These are phyloP conservation scores for Drosophila pseudotalamancana DNA, from an alignment of 2,888 invertebrate species.

Conservation along the genomic window DNA sequence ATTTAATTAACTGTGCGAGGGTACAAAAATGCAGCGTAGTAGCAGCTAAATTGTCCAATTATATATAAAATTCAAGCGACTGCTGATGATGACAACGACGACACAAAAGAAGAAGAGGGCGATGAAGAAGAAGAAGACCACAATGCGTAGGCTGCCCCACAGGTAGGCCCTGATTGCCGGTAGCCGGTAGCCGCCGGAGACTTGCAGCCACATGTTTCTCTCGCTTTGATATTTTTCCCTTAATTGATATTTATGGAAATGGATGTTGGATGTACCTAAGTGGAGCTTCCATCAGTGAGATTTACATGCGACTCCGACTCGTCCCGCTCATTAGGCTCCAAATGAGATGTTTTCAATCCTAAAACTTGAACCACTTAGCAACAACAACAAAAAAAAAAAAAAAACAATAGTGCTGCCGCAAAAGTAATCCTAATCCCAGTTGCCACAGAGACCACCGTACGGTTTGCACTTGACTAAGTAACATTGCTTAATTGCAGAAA, in stretches of 20 bases:
- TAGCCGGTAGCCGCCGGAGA: slow-evolving; percentile 12
- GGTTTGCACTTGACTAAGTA: slow-evolving; percentile 53
- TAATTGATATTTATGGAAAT: slow-evolving; percentile 78
- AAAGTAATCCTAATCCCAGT: slow-evolving; percentile 49
- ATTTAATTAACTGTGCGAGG: slow-evolving; percentile 49
- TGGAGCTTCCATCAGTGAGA: slow-evolving; percentile 62
- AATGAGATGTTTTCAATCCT: slow-evolving; percentile 8
- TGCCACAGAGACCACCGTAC: slow-evolving; percentile 38
- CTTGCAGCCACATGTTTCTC: slow-evolving; percentile 45
- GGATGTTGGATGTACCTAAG: slow-evolving; percentile 42
- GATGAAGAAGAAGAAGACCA: neutral
- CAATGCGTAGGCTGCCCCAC: slow-evolving; percentile 57
- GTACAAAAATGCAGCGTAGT: slow-evolving; percentile 18
- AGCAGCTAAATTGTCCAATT: slow-evolving; percentile 70
- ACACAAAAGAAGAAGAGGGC: neutral
- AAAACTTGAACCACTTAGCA: slow-evolving; percentile 27
- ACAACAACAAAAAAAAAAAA: slow-evolving; percentile 27
- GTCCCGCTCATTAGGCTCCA: slow-evolving; percentile 42
- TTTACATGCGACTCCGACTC: slow-evolving; percentile 42
- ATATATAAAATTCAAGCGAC: slow-evolving; percentile 38
- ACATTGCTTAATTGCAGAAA: slow-evolving; percentile 67
- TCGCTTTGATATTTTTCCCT: slow-evolving; percentile 59
- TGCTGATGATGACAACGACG: slow-evolving; percentile 1
- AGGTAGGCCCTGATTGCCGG: slow-evolving; percentile 40
- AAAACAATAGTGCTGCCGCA: slow-evolving; percentile 20